Base-by-base conservation (phyloP, 2,888 invertebrate genomes). In the Heliconius ethilla region DNA sequence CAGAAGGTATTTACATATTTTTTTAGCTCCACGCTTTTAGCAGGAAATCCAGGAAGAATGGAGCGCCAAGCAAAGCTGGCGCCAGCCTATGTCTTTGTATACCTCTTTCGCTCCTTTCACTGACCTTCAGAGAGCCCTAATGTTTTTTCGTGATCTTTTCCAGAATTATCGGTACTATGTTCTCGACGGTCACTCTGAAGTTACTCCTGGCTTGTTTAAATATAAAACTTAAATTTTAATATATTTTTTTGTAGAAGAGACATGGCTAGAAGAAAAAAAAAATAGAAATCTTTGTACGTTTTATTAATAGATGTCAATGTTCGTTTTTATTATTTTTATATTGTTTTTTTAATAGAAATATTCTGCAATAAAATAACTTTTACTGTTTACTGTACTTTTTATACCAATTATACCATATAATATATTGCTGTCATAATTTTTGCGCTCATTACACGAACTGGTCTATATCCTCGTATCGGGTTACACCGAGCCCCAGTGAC, bases 391-490 rank as follows among this genome's bases (percentile, higher is more conserved):
- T 74, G 27, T 45, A 74, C 27, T 74, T 74, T 74, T 63, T 74
- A 37, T 65, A 22, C 40, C 63, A 63, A 74, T 74, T 40, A 62
- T 27, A 25, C 6, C 37, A 45, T 18, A 74, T 45, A 73, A 51
- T 51, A 40, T 90, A 90, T 88, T 78, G 84, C 63, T 88, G 85
- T 87, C 86, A 89, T 90, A 87, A 89, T 89, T 90, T 92, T 91
- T 86, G 86, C 86, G 80, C 81, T 84, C 86, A 86, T 88, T 88
- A 88, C 84, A 85, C 85, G 86, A 88, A 87, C 88, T 83, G 83
- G 87, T 87, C 86, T 86, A 87, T 72, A 72, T 87, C 88, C 87
- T 85, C 86, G 88, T 88, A 86, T 92, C 88, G 81, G 84, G 89
- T 92, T 92, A 89, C 91, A 85, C 70, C 78, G 82, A 83, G 84